Conservation (phyloP, 2,888 invertebrate species). For the Trachelus iudaicus region DNA sequence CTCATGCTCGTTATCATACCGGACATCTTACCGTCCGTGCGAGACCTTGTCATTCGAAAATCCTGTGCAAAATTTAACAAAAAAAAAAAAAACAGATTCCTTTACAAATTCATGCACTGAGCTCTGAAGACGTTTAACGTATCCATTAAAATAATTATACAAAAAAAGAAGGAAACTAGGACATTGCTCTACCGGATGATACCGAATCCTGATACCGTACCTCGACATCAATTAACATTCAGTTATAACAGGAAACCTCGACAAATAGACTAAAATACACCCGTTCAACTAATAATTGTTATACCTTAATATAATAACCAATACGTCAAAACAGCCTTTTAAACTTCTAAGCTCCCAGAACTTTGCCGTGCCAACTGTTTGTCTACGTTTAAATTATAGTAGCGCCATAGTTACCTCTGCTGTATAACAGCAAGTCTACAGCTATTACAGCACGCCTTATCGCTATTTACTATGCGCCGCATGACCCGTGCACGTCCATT, state of each 20-base stretch:
- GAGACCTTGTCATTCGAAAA: background rate
- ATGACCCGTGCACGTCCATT: background rate
- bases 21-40: background rate
- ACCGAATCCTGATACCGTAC: background rate
- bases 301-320: background rate
- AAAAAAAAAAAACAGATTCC: background rate
- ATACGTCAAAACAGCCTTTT: background rate
- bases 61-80: background rate
- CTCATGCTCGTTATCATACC: background rate
- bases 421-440: background rate
- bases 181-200: background rate
- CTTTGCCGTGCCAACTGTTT: background rate
- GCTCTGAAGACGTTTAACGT: background rate
- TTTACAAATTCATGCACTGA: background rate
- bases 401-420: no score
- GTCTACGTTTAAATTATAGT: background rate
- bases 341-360: background rate
- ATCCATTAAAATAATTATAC: background rate
- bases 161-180: background rate
- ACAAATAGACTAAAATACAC: background rate
- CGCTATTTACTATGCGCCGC: background rate
- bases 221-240: background rate
- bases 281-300: background rate
- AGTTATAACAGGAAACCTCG: background rate
- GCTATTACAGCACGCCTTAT: background rate